Base-by-base conservation (phyloP, 2,888 invertebrate genomes). In the Megastigmus dorsalis region DNA sequence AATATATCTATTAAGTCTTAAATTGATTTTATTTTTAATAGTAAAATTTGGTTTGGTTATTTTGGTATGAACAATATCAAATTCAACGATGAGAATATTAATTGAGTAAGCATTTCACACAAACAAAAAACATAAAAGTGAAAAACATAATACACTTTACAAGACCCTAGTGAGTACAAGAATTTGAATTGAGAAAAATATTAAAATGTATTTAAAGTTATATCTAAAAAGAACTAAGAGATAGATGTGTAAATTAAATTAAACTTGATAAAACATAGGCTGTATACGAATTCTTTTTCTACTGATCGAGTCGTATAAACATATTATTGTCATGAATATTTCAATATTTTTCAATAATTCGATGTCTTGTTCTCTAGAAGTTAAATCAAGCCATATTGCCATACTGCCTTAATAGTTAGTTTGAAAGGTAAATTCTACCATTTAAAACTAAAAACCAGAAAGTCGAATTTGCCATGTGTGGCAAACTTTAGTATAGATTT, bases 371-470 rank as follows among this genome's bases (percentile, higher is more conserved):
- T 69, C 38, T 66, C 36, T 45, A 69, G 48, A 75, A 74, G 33
- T 52, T 79, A 79, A 83, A 83, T 81, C 79, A 83, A 84, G 83
- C 84, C 83, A 85, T 83, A 85, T 85, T 86, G 82, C 86, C 86
- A 83, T 85, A 86, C 84, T 86, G 86, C 86, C 86, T 86, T 86
- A 86, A 84, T 85, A 86, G 84, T 84, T 78, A 82, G 84, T 83
- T 83, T 70, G n/a, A 75, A 72, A 66, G 33, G 70, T 71, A 60
- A 45, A 9, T 36, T 41, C 33, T 70, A 71, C 67, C 60, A 5
- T 41, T 23, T 48, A 30, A 75, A 75, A 66, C 45, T 69, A 52
- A 33, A n/a, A 68, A 45, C 30, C 60, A 62, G 62, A 62, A 75
- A 75, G 70, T 75, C 54, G 52, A 60, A 65, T 50, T 60, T 70